Percentiles rank a stretch among this genome's conserved stretches.
These are phyloP conservation scores for Rhinogobius similis DNA, from an alignment of 2,113 vertebrate species.

Conservation along the genomic window DNA sequence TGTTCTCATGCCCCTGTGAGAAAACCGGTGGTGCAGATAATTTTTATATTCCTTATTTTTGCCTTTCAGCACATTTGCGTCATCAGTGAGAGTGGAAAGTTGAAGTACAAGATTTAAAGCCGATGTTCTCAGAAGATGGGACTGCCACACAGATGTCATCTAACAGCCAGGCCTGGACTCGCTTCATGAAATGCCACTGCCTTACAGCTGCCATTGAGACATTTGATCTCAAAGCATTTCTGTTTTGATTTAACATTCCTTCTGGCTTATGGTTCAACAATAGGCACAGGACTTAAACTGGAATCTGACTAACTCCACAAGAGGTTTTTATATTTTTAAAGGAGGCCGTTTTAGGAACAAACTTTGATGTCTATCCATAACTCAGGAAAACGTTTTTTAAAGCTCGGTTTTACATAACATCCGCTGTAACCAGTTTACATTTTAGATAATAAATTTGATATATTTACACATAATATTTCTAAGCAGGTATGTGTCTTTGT, in stretches of 20 bases:
- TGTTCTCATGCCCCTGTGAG: too few species aligned
- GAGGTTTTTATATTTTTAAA: not conserved
- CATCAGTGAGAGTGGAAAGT: constrained; percentile 89
- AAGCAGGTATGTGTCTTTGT: not conserved
- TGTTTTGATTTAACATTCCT: constrained; percentile 40
- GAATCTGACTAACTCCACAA: constrained; percentile 1
- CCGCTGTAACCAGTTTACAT: not conserved
- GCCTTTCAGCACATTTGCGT: constrained; percentile 87
- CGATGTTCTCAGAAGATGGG: constrained; percentile 7
- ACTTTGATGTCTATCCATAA: not conserved
- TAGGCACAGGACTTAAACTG: constrained; percentile 16
- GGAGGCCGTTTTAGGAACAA: not conserved
- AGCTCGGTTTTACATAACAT: constrained; percentile 11
- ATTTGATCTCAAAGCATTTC: constrained; percentile 35
- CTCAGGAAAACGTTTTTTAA: constrained; percentile 24
- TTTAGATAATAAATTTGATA: constrained; percentile 9
- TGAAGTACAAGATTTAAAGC: constrained; percentile 86
- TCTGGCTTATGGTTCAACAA: constrained; percentile 22
- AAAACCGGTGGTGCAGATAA: not conserved
- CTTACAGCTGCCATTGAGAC: constrained; percentile 46
- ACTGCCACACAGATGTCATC: constrained; percentile 33
- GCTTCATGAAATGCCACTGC: constrained; percentile 31
- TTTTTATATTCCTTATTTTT: constrained; percentile 3
- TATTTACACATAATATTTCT: not conserved
- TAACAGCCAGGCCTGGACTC: constrained; percentile 29